Evolutionary conservation across 2,888 invertebrate genomes (phyloP).

Genomic region (Agriopis leucophaearia): DNA sequence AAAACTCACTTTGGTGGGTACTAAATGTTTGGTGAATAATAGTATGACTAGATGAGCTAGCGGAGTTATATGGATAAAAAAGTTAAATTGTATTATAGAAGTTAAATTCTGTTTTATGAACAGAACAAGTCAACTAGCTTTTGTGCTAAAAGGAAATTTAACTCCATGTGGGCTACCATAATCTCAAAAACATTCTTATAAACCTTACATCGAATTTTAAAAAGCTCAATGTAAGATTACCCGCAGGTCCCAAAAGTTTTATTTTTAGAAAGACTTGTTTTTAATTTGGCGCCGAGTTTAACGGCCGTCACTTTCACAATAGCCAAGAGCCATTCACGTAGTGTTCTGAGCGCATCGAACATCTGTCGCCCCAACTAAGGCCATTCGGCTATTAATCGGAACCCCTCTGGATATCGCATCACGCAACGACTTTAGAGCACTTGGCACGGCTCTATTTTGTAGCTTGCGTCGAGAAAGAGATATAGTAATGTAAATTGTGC

Average conservation of each 20-base stretch:
- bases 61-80: too few relatives aligned
- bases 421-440: conserved; percentile 47
- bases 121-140: not conserved
- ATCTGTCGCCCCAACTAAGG: conserved; percentile 77
- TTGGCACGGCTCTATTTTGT: conserved; percentile 44
- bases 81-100: too few relatives aligned
- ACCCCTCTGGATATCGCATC: conserved; percentile 62
- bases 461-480: not conserved
- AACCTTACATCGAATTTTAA: too few relatives aligned
- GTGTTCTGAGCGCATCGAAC: conserved; percentile 65
- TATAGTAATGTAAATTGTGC: too few relatives aligned
- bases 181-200: too few relatives aligned
- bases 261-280: conserved; percentile 23
- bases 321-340: conserved; percentile 73
- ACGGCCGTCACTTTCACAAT: conserved; percentile 64
- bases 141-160: not conserved
- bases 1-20: too few relatives aligned
- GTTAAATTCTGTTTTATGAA: too few relatives aligned
- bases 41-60: too few relatives aligned
- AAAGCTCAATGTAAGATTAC: too few relatives aligned
- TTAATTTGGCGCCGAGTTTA: conserved; percentile 43
- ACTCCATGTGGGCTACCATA: too few relatives aligned
- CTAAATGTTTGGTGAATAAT: too few relatives aligned
- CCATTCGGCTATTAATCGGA: conserved; percentile 69
- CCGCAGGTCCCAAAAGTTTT: conserved; percentile 5